A percentile compares a stretch with the other conserved stretches of the same genome.
phyloP scores from a whole-genome alignment of 2,797 vertebrate genomes.

The Oryzias sinensis region DNA sequence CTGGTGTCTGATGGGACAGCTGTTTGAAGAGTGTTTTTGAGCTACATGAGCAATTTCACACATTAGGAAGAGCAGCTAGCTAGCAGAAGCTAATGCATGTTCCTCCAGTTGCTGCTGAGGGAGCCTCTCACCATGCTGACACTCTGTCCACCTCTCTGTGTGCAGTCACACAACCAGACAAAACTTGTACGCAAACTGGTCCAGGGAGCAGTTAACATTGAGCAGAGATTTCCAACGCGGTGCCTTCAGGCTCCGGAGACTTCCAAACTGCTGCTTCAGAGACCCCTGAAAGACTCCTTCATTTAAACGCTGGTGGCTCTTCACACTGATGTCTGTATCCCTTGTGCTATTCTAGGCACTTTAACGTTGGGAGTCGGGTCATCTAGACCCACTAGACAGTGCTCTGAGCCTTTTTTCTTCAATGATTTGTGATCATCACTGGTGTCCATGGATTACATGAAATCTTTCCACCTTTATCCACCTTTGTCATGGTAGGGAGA shows the following conservation, averaged over 20 bases:
- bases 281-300: neutral
- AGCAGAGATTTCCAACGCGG: constrained; percentile 64
- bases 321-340: no score
- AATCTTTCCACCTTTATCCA: no score
- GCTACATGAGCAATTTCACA: constrained; percentile 74
- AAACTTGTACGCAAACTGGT: constrained; percentile 75
- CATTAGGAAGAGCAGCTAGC: constrained; percentile 67
- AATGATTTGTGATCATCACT: no score
- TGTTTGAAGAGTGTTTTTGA: constrained; percentile 55
- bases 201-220: constrained; percentile 58
- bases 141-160: constrained; percentile 55
- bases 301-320: no score
- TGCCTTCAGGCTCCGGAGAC: neutral
- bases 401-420: no score
- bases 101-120: constrained; percentile 55
- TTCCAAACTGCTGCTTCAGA: constrained; percentile 32
- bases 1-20: no score
- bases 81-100: constrained; percentile 71
- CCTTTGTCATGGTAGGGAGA: no score
- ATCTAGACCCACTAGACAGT: no score
- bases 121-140: constrained; percentile 73
- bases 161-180: constrained; percentile 61
- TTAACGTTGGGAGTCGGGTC: no score
- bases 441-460: no score
- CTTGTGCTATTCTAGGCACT: no score